Conservation (phyloP, 2,888 invertebrate genomes). For the Cerceris ruficornis region DNA sequence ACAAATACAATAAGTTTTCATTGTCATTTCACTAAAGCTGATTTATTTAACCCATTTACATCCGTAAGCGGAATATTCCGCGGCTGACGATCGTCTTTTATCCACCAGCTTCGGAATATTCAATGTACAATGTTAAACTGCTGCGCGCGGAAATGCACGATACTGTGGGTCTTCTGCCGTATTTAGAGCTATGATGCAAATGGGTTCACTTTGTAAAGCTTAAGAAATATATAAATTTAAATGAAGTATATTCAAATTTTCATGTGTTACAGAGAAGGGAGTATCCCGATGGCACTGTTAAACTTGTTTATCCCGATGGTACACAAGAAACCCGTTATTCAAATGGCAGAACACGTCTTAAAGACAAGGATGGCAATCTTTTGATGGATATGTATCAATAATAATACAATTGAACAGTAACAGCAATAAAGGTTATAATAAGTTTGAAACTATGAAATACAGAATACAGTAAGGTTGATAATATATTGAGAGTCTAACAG, state of each 20-base stretch:
- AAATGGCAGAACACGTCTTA: slow-evolving; percentile 92
- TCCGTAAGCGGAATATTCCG: too few species aligned
- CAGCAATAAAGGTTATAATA: not conserved
- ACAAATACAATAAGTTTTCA: too few species aligned
- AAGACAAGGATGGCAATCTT: slow-evolving; percentile 92
- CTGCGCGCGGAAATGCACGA: too few species aligned
- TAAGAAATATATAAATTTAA: not conserved
- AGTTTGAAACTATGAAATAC: not conserved
- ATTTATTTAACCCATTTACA: too few species aligned
- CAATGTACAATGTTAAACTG: too few species aligned
- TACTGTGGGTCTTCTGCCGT: too few species aligned
- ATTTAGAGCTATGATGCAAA: too few species aligned
- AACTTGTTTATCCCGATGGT: slow-evolving; percentile 94
- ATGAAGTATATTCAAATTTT: slow-evolving; percentile 11
- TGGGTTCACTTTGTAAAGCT: too few species aligned
- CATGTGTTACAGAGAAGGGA: slow-evolving; percentile 87
- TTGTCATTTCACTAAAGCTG: too few species aligned
- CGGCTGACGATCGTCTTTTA: too few species aligned
- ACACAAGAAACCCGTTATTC: slow-evolving; percentile 95
- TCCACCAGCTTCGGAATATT: too few species aligned
- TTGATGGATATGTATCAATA: slow-evolving; percentile 86
- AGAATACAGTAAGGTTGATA: not conserved
- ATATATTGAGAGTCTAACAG: slow-evolving; percentile 1
- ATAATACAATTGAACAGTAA: not conserved
- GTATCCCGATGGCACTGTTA: slow-evolving; percentile 96